Conservation (phyloP, 2,888 invertebrate species). For the Palloptera scutellata region DNA sequence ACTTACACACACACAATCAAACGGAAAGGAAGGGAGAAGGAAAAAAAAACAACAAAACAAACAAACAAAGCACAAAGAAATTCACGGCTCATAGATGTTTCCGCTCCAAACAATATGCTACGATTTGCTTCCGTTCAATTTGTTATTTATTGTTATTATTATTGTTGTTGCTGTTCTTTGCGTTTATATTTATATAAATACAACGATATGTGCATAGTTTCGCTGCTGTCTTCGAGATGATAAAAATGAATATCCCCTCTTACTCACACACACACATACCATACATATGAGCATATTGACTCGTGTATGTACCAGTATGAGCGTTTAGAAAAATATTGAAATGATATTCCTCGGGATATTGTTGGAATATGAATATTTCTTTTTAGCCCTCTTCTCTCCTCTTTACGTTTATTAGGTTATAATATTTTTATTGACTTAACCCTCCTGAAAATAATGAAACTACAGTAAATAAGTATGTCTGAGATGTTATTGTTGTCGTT, state of each 20-base stretch:
- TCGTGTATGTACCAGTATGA: not conserved
- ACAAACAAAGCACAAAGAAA: slow-evolving; percentile 4
- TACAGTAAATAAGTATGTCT: too few species aligned
- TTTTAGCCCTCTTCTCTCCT: slow-evolving; percentile 1
- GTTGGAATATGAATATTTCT: slow-evolving; percentile 5
- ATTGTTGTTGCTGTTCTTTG: not conserved
- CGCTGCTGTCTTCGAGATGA: not conserved
- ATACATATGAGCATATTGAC: not conserved
- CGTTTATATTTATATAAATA: not conserved
- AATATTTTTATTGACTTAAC: slow-evolving; percentile 41
- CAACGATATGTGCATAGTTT: not conserved
- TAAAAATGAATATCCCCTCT: not conserved
- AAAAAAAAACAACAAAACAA: not conserved
- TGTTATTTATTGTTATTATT: slow-evolving; percentile 31
- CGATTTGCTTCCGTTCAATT: slow-evolving; percentile 30
- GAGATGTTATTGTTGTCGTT: not conserved
- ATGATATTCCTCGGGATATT: slow-evolving; percentile 15
- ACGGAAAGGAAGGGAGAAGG: not conserved
- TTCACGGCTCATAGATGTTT: slow-evolving; percentile 31
- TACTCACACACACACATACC: not conserved
- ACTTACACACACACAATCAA: not conserved
- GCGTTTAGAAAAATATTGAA: slow-evolving; percentile 8
- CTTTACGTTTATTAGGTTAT: slow-evolving; percentile 39
- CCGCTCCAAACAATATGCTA: slow-evolving; percentile 30
- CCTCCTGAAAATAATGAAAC: not conserved